Evolutionary conservation across 2,113 vertebrate species (phyloP).

Genomic region (Nibea albiflora): DNA sequence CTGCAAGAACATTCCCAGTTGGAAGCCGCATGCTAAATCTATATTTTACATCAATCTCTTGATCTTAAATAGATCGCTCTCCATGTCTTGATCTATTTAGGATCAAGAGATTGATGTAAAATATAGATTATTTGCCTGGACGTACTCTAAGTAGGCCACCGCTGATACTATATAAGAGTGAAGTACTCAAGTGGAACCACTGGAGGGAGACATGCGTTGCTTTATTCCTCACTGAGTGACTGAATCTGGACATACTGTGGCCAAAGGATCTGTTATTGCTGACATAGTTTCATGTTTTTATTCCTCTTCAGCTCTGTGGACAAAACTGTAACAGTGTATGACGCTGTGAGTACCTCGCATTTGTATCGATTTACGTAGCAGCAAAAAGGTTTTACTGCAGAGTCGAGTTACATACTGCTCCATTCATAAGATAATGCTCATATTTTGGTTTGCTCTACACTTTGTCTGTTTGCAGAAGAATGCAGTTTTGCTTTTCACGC

Average conservation of each 20-base stretch:
- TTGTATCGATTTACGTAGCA: not conserved
- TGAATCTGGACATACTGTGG: not conserved
- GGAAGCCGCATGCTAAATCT: not conserved
- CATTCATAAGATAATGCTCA: not conserved
- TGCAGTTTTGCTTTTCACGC: constrained; percentile 87
- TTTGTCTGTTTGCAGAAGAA: constrained; percentile 83
- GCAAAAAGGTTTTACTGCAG: not conserved
- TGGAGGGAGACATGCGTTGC: constrained; percentile 60
- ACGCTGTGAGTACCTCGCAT: constrained; percentile 88
- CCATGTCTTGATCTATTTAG: constrained; percentile 35
- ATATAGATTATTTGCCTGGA: constrained; percentile 40
- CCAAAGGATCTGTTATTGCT: not conserved
- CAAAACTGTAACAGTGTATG: constrained; percentile 91
- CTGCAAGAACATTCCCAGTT: constrained; percentile 1
- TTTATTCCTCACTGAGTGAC: constrained; percentile 3
- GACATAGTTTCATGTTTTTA: not conserved
- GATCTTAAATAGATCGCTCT: constrained; percentile 27
- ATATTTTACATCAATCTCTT: constrained; percentile 29
- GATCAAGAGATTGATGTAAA: constrained; percentile 29
- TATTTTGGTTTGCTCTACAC: not conserved
- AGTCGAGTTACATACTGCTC: not conserved
- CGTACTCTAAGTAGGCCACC: constrained; percentile 21
- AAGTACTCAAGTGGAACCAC: constrained; percentile 22
- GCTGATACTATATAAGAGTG: not conserved
- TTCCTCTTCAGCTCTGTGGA: constrained; percentile 91